Base-by-base conservation (phyloP, 2,797 vertebrate genomes). In the Hydrocynus forskahlii region DNA sequence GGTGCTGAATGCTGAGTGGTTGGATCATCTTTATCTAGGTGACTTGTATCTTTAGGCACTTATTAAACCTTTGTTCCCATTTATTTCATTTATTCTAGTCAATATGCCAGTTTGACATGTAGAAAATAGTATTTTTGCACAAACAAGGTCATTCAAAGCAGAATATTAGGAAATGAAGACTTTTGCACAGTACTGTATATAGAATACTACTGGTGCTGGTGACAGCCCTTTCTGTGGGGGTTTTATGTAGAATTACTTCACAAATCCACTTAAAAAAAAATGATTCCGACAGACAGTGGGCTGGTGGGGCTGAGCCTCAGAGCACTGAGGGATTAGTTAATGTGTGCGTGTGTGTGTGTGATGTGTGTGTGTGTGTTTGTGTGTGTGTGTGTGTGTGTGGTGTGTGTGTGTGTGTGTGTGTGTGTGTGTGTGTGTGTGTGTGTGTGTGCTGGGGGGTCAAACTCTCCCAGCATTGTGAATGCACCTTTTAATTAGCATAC, bases 401-500 rank as follows among this genome's bases (percentile, higher is more conserved):
- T 40, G 14, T 8, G 35, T 7, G 19, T 69, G 55, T 57, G 70
- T 21, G 57, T 60, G 21, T 23, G 9, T 57, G 57, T 21, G 57
- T 23, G 57, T 67, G 17, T 19, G 66, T 8, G 40, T 70, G 66
- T 60, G 71, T 38, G 54, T 57, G 17, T 57, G 17, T 55, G 54
- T 57, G 54, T 19, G 54, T 57, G 54, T 52, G 66, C 12, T 77
- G 40, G 40, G 40, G 8, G 40, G 4, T 83, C 75, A 82, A 83
- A 54, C 72, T 52, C 52, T 79, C 59, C 59, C 64, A 35, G 25
- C 52, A 80, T 84, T 72, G 80, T 70, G 83, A 81, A 86, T 79
- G 59, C 60, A 35, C 23, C 60, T 35, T 84, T 86, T 87, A 85
- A 88, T 88, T 88, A 86, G 73, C 74, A 80, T 83, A 69, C n/a